phyloP scores from a whole-genome alignment of 1,140 invertebrate genomes.

The Drosophila kohkoa region DNA sequence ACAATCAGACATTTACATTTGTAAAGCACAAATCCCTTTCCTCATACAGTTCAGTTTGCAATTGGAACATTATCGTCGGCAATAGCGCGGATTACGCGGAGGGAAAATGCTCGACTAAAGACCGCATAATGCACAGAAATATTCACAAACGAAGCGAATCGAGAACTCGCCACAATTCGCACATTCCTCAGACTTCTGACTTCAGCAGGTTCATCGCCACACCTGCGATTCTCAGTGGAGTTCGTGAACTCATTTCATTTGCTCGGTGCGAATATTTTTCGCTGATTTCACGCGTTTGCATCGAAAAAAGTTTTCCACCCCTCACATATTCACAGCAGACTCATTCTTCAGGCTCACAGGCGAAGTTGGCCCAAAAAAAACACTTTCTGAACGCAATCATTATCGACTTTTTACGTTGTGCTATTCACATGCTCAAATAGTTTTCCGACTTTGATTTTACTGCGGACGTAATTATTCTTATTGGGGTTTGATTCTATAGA shows the following conservation, averaged over 20 bases:
- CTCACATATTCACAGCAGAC: slow-evolving; percentile 8
- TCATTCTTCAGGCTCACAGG: slow-evolving; percentile 18
- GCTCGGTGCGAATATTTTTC: slow-evolving; percentile 58
- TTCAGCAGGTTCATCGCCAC: too few species aligned
- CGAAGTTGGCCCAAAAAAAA: slow-evolving; percentile 43
- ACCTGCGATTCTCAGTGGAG: too few species aligned
- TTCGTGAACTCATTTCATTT: slow-evolving; percentile 51
- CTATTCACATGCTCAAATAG: slow-evolving; percentile 56
- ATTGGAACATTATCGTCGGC: slow-evolving; percentile 32
- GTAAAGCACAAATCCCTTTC: slow-evolving; percentile 21
- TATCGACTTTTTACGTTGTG: slow-evolving; percentile 56
- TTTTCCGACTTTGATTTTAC: slow-evolving; percentile 14
- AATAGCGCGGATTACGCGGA: slow-evolving; percentile 25
- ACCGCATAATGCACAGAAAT: slow-evolving; percentile 48
- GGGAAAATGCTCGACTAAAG: slow-evolving; percentile 52
- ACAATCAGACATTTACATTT: too few species aligned
- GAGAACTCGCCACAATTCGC: neutral
- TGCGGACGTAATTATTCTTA: slow-evolving; percentile 25
- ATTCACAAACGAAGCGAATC: too few species aligned
- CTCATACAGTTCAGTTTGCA: slow-evolving; percentile 9
- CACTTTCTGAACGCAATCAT: slow-evolving; percentile 61
- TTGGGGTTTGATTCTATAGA: neutral
- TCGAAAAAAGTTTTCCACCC: slow-evolving; percentile 60
- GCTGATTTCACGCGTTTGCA: slow-evolving; percentile 66
- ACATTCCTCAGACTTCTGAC: neutral